A percentile compares a stretch with the other conserved stretches of the same genome.
phyloP scores from a whole-genome alignment of 2,888 invertebrate genomes.

The Synanthedon tipuliformis region DNA sequence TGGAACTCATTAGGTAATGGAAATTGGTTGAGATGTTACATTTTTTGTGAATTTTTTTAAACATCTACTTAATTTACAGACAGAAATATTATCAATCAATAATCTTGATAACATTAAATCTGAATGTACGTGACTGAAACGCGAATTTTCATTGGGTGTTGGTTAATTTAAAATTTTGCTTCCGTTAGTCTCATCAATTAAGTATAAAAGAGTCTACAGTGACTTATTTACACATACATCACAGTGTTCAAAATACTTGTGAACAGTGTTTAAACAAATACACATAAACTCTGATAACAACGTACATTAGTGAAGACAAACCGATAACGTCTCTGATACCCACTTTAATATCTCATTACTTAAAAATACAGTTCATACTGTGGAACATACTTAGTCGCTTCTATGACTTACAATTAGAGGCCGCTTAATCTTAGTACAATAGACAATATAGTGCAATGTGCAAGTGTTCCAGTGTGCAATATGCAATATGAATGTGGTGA shows the following conservation, averaged over 20 bases:
- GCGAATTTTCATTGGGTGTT: too few species aligned
- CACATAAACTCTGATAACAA: constrained; percentile 34
- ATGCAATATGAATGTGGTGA: constrained; percentile 8
- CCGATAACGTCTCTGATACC: constrained; percentile 33
- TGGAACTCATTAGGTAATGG: too few species aligned
- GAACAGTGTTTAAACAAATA: constrained; percentile 8
- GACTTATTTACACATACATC: neutral
- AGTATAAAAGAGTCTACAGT: too few species aligned
- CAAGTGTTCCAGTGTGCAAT: constrained; percentile 1
- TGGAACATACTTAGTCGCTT: neutral
- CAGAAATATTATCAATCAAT: too few species aligned
- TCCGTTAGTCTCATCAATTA: too few species aligned
- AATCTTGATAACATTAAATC: too few species aligned
- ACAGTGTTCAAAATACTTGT: neutral
- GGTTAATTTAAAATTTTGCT: too few species aligned
- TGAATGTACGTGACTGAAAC: too few species aligned
- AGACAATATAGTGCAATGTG: neutral
- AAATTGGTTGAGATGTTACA: too few species aligned
- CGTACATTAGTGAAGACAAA: constrained; percentile 33
- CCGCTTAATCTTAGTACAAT: neutral
- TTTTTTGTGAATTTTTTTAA: too few species aligned
- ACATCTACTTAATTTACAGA: too few species aligned
- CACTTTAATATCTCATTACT: constrained; percentile 12
- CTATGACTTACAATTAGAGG: neutral
- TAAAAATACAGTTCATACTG: constrained; percentile 8